Percentiles rank a stretch among this genome's conserved stretches.
These are phyloP conservation scores for Phataginus tricuspis DNA, from an alignment of 2,797 vertebrate genomes.

Conservation along the genomic window DNA sequence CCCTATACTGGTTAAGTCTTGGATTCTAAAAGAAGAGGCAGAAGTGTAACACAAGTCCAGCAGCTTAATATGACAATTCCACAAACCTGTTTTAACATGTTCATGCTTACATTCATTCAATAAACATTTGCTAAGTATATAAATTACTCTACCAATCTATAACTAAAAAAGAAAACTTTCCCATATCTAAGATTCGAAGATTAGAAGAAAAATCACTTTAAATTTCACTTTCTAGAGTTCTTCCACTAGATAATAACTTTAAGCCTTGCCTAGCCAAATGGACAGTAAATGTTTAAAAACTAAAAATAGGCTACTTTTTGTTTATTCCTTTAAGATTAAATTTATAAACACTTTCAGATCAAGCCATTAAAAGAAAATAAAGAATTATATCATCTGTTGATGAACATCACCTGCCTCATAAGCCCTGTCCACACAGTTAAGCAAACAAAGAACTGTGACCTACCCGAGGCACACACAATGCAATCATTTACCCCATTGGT, in stretches of 20 bases:
- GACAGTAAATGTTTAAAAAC: constrained; percentile 1
- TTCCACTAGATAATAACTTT: neutral
- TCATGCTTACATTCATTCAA: neutral
- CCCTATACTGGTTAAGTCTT: neutral
- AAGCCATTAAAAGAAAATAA: constrained; percentile 14
- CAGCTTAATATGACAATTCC: constrained; percentile 2
- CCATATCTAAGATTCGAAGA: constrained; percentile 24
- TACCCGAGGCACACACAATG: neutral
- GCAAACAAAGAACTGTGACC: neutral
- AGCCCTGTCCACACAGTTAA: neutral
- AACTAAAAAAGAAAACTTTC: constrained; percentile 31
- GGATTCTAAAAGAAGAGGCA: constrained; percentile 23
- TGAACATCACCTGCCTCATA: neutral
- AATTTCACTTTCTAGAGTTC: constrained; percentile 24
- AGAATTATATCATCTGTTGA: constrained; percentile 32
- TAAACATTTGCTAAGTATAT: neutral
- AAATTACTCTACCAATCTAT: constrained; percentile 14
- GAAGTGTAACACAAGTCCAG: neutral
- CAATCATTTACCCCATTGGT: constrained; percentile 56
- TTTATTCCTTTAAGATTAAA: constrained; percentile 39
- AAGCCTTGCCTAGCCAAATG: neutral
- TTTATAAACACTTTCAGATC: constrained; percentile 23
- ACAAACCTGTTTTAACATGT: neutral
- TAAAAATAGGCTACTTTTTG: constrained; percentile 10
- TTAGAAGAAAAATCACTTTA: constrained; percentile 21